These are phyloP conservation scores for Pollenia labialis DNA, from an alignment of 2,888 invertebrate species.

Conservation along the genomic window DNA sequence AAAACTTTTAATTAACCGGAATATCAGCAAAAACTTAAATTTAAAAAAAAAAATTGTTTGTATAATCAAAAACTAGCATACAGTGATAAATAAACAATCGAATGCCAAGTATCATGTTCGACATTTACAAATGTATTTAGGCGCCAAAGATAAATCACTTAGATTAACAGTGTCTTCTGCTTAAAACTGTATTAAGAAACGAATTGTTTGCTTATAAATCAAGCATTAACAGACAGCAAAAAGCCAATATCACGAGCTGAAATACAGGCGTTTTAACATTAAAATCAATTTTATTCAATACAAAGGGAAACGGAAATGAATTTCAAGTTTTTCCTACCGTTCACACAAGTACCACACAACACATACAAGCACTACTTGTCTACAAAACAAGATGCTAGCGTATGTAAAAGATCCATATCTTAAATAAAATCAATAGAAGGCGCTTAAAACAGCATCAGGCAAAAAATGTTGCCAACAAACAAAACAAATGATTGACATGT, in stretches of 20 bases:
- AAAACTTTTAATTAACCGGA: background rate
- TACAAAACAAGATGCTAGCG: conserved; percentile 35
- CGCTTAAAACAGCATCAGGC: conserved; percentile 64
- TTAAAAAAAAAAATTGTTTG: background rate
- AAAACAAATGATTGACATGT: conserved; percentile 82
- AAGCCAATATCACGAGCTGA: conserved; percentile 7
- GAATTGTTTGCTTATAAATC: conserved; percentile 38
- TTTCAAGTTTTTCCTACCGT: conserved; percentile 65
- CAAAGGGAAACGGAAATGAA: conserved; percentile 73
- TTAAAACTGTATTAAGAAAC: conserved; percentile 24
- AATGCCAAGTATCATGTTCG: conserved; percentile 44
- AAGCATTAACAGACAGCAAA: conserved; percentile 17
- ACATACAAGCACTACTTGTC: conserved; percentile 26
- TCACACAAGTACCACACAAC: conserved; percentile 34
- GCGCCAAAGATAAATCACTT: conserved; percentile 60
- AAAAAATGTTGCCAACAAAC: conserved; percentile 59
- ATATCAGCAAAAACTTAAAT: background rate
- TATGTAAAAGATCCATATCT: conserved; percentile 64
- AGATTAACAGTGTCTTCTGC: conserved; percentile 45
- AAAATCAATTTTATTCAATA: conserved; percentile 61
- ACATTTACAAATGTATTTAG: conserved; percentile 64
- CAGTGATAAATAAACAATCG: conserved; percentile 35
- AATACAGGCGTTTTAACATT: conserved; percentile 28
- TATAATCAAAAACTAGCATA: background rate
- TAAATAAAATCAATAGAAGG: conserved; percentile 53